Base-by-base conservation (phyloP, 2,797 vertebrate genomes). In the Spea hammondii region DNA sequence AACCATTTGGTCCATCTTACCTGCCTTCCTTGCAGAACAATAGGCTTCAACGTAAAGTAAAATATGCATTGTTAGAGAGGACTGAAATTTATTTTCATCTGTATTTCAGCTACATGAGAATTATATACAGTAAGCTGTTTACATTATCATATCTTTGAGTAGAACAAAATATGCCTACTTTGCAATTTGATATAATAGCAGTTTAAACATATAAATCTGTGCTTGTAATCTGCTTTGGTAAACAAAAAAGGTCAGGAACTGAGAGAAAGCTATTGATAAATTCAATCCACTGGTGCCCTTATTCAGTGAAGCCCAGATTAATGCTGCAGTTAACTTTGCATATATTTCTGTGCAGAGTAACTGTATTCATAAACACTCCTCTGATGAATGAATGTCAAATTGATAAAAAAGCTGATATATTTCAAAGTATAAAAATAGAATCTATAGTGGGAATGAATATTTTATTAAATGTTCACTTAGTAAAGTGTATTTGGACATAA, bases 201-300 rank as follows among this genome's bases (percentile, higher is more conserved):
- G 49, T 50, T 73, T 77, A 72, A 68, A 65, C 74, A 57, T 69
- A 82, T 82, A 77, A 82, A 82, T 82, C 79, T 77, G 10, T 54
- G 72, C 59, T 51, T 77, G 64, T 73, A 77, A 82, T 82, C 79
- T 82, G 79, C 79, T 82, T 82, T 77, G 70, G 79, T 82, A 82
- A 72, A 82, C 79, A 77, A 70, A 82, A 82, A 77, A 51, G 74
- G 79, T 77, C 75, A 82, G 70, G 44, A 53, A 48, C 32, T 14
- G 70, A 73, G 53, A 73, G 55, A 70, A 70, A 70, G 66, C 78
- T 50, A 65, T 55, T 67, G 72, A 80, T 75, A 71, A 80, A 80
- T 75, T 57, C 67, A 77, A 72, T 81, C 50, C 74, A 59, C 53
- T 47, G 70, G 49, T 48, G 64, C 75, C 62, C 70, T 45, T 49